Percentiles rank a stretch among this genome's conserved stretches.
phyloP scores from a whole-genome alignment of 2,888 invertebrate genomes.

The Smittia aterrima region DNA sequence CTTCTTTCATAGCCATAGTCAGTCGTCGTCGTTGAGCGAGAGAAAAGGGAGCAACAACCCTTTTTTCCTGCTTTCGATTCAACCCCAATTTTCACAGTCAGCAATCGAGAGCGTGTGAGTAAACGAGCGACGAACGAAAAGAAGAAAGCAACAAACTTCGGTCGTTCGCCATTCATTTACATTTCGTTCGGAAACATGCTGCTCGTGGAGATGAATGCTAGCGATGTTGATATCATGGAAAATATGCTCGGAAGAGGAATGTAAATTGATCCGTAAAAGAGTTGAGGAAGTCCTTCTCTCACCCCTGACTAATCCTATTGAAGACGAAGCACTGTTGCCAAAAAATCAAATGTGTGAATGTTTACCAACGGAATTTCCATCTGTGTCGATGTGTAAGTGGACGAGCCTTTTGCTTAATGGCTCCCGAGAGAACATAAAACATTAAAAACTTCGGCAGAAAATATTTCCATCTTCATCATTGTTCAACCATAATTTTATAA shows the following conservation, averaged over 20 bases:
- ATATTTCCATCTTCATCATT: no score
- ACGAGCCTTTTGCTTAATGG: no score
- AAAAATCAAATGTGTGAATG: no score
- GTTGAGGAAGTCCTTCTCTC: no score
- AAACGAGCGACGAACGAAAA: neutral
- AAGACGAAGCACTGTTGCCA: no score
- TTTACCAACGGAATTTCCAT: no score
- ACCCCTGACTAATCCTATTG: no score
- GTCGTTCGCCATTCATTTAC: neutral
- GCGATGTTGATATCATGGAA: neutral
- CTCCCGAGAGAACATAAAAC: no score
- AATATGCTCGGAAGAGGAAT: neutral
- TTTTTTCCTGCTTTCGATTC: slow-evolving; percentile 31
- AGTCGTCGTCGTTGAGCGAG: neutral
- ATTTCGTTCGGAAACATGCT: neutral
- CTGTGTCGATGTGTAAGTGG: no score
- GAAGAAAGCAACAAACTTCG: no score
- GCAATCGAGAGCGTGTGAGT: neutral
- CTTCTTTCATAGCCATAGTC: neutral
- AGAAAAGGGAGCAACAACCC: slow-evolving; percentile 33
- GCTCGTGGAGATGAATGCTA: neutral
- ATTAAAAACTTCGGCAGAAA: no score
- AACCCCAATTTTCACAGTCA: slow-evolving; percentile 25
- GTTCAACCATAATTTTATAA: no score
- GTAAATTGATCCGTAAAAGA: neutral